Percentiles rank a stretch among this genome's conserved stretches.
phyloP scores from a whole-genome alignment of 2,888 invertebrate species.

The Hybos culiciformis region DNA sequence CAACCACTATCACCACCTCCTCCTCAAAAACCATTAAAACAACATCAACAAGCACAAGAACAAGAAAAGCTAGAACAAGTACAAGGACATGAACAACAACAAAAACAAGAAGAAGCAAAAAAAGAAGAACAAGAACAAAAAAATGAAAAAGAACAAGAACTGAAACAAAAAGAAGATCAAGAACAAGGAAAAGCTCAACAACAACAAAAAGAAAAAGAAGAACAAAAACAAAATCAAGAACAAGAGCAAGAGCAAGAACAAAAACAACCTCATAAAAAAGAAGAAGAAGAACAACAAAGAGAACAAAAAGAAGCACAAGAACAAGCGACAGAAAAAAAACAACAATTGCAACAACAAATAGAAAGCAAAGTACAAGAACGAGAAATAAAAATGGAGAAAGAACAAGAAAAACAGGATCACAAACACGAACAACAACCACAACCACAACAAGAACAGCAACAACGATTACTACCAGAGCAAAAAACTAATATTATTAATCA shows the following conservation, averaged over 20 bases:
- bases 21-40: no score
- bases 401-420: conserved; percentile 21
- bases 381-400: conserved; percentile 17
- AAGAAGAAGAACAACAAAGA: conserved; percentile 8
- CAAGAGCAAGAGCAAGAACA: neutral
- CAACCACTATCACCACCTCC: no score
- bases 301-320: conserved; percentile 4
- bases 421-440: conserved; percentile 8
- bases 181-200: no score
- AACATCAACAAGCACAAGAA: no score
- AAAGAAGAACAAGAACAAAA: no score
- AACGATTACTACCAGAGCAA: conserved; percentile 3
- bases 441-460: conserved; percentile 10
- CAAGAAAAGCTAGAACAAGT: no score
- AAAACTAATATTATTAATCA: no score
- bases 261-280: conserved; percentile 2
- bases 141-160: no score
- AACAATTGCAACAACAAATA: conserved; percentile 5
- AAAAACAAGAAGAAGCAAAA: no score
- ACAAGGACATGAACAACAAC: no score
- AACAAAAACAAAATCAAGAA: neutral
- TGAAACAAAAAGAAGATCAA: no score
- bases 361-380: conserved; percentile 8
- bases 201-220: no score
- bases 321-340: neutral